Base-by-base conservation (phyloP, 2,113 vertebrate genomes). In the Indicator indicator region DNA sequence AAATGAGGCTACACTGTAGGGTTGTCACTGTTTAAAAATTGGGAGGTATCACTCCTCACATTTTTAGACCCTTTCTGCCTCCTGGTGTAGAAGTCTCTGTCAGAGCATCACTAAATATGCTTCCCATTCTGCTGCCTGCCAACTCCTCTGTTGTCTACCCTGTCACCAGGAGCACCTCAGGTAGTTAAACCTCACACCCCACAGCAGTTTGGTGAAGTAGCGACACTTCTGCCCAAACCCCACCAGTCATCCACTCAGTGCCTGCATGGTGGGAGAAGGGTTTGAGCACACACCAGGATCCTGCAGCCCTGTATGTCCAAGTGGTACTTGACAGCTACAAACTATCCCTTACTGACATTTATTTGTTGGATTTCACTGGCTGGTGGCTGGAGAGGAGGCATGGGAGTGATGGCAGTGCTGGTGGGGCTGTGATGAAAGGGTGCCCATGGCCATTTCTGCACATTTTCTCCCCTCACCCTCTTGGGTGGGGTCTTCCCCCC, bases 381-480 rank as follows among this genome's bases (percentile, higher is more conserved):
- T 38, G 1, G 0, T 2, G 1, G 46, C 14, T 2, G 0, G 20
- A 32, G n/a, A 0, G 9, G 36, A 5, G 10, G 19, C 65, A 44
- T 1, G 5, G 17, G 7, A 52, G 17, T 0, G 2, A 13, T 0
- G 19, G 58, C 12, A 52, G 32, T 1, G 16, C n/a, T 48, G 46
- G 46, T 48, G 46, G 19, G 46, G 46, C 46, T 48, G 4, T 7
- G 40, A 9, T 42, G 4, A 33, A 44, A 14, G 7, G 18, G 23
- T 6, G 9, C 40, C 32, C 24, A 0, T 9, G 38, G 19, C 44
- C 38, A 1, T 24, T 56, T 62, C 46, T 58, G 58, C 24, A 11
- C 4, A 2, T 38, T 74, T 16, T 56, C 44, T n/a, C 26, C 16
- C 52, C 30, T 12, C 46, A 48, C 16, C 46, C 46, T 18, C 46